Evolutionary conservation across 2,113 vertebrate species (phyloP), one percentile per base, ranked within the genome.

Genomic region (Chaenogobius annularis): DNA sequence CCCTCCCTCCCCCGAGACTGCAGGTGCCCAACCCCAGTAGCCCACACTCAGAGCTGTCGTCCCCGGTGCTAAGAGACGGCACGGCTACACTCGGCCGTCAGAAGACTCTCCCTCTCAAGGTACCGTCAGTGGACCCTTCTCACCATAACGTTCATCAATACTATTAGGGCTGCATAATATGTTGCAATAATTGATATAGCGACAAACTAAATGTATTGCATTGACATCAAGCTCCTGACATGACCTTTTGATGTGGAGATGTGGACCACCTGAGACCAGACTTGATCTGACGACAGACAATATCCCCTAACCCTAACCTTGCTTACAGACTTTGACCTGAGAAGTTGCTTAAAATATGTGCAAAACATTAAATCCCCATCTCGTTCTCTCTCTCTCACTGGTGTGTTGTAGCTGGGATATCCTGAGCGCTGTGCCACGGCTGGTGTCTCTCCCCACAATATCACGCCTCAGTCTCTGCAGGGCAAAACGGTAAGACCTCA

Each of bases 381-480:
- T 37, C n/a, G n/a, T n/a, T n/a, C n/a, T n/a, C 46, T 69, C 23
- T 6, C 37, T 40, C 37, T 40, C 37, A 1, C 37, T 40, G 37
- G 37, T 37, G 19, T 50, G 7, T 58, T 4, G 76, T 87, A 99
- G 96, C 95, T 94, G 20, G 92, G 94, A 54, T 94, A 92, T 84
- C 87, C 94, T 0, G 96, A 98, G 35, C 94, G 96, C 79, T 93
- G 95, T 37, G 89, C 95, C 79, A 92, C 94, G 50, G 89, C 91
- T 46, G 85, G 85, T 66, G 69, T 95, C 55, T 88, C 92, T 70
- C 83, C 94, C 59, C 96, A 94, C 87, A 92, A 94, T 67, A 82
- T 98, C 81, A 95, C 93, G 61, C 82, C 95, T 35, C 97, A 98
- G 94, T 94, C 90, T 52, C 94, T 98, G 78, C 97, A 98, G 77